Conservation (phyloP, 1,140 invertebrate genomes). For the Drosophila leontia region DNA sequence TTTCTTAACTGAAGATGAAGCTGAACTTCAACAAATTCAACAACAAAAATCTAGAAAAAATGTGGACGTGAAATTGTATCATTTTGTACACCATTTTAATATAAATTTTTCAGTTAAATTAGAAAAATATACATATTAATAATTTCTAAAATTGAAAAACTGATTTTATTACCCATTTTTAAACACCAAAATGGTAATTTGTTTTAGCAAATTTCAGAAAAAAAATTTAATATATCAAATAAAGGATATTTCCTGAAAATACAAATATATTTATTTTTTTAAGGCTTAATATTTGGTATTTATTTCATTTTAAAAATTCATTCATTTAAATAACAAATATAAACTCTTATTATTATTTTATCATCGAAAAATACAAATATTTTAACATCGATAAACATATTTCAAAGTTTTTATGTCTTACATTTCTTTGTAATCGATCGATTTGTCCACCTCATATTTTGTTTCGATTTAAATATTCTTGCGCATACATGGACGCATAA, state of each 20-base stretch:
- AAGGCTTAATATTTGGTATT: neutral
- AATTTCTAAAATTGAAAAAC: too few relatives aligned
- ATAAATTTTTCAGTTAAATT: too few relatives aligned
- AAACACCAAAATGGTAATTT: neutral
- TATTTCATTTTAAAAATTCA: neutral
- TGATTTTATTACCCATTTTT: too few relatives aligned
- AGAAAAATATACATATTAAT: too few relatives aligned
- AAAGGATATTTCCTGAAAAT: neutral
- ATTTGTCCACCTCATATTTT: neutral
- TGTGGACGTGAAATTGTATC: too few relatives aligned
- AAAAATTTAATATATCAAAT: neutral
- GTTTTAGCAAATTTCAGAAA: neutral
- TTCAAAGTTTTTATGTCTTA: neutral
- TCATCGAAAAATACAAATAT: neutral
- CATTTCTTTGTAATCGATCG: neutral
- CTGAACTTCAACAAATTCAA: too few relatives aligned
- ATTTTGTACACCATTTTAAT: too few relatives aligned
- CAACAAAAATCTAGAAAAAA: too few relatives aligned
- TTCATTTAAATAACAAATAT: neutral
- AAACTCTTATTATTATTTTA: neutral
- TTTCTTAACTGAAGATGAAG: neutral
- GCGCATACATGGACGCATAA: neutral
- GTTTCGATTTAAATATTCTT: neutral
- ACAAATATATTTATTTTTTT: neutral
- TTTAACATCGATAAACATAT: neutral